Percentiles rank a stretch among this genome's conserved stretches.
These are phyloP conservation scores for Chaetops frenatus DNA, from an alignment of 2,113 vertebrate genomes.

Conservation along the genomic window DNA sequence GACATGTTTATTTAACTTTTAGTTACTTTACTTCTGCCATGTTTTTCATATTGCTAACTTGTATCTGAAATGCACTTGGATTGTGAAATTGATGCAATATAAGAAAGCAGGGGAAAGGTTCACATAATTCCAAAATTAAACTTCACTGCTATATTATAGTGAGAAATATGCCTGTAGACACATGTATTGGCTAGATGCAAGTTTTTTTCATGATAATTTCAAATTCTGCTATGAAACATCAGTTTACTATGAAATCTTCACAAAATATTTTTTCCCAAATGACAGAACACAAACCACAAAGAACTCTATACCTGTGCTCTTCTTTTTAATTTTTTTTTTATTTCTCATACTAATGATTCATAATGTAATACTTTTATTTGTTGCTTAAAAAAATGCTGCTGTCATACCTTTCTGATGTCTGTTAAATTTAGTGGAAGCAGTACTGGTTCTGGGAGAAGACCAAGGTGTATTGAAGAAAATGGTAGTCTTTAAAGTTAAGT, in stretches of 20 bases:
- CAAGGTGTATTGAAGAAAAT: not conserved
- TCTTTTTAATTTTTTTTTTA: not conserved
- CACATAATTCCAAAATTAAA: not conserved
- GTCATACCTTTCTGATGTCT: not conserved
- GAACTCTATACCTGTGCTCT: not conserved
- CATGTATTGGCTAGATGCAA: not conserved
- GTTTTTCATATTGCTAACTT: not conserved
- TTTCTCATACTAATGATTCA: not conserved
- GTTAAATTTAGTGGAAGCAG: not conserved
- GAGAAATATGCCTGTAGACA: not conserved
- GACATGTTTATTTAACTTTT: not conserved
- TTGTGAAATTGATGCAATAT: not conserved
- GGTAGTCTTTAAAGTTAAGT: not conserved
- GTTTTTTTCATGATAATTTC: not conserved
- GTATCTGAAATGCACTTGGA: not conserved
- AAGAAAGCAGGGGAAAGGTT: not conserved
- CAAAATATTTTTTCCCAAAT: not conserved
- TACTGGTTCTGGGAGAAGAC: not conserved
- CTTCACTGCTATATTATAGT: not conserved
- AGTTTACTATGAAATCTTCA: not conserved
- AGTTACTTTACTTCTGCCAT: not conserved
- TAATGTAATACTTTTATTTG: not conserved
- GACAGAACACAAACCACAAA: not conserved
- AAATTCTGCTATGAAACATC: not conserved
- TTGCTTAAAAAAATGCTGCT: not conserved